Evolutionary conservation across 2,888 invertebrate genomes (phyloP).

Genomic region (Ceramica pisi): DNA sequence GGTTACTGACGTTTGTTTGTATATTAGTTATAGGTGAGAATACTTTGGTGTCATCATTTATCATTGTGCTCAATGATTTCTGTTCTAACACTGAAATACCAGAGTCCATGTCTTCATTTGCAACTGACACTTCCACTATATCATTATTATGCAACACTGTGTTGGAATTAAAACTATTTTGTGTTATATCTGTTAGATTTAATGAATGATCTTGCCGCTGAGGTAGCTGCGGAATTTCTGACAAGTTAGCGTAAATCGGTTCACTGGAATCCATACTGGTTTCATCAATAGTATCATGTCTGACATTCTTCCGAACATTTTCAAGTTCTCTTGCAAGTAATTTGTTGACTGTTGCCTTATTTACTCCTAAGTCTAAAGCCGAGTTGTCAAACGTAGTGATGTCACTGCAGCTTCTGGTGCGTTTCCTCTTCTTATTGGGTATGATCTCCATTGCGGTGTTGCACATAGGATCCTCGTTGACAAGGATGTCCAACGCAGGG

Average conservation of each 20-base stretch:
- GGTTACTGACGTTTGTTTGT: constrained; percentile 81
- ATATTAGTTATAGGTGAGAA: constrained; percentile 74
- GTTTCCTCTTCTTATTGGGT: constrained; percentile 84
- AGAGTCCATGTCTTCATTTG: constrained; percentile 65
- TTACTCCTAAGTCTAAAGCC: constrained; percentile 84
- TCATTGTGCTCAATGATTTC: constrained; percentile 71
- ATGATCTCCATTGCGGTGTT: constrained; percentile 88
- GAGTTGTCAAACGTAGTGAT: constrained; percentile 85
- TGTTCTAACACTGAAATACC: constrained; percentile 80
- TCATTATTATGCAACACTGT: constrained; percentile 40
- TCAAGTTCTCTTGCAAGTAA: constrained; percentile 83
- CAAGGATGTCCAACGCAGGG: constrained; percentile 86
- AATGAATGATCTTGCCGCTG: constrained; percentile 26
- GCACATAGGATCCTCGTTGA: constrained; percentile 87
- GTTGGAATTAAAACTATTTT: constrained; percentile 23
- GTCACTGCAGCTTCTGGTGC: constrained; percentile 81
- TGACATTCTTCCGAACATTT: constrained; percentile 83
- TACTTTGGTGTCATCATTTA: constrained; percentile 64
- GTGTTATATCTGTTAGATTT: constrained; percentile 33
- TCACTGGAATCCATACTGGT: constrained; percentile 60
- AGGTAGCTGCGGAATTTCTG: constrained; percentile 42
- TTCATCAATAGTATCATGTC: constrained; percentile 50
- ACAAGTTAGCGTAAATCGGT: constrained; percentile 81
- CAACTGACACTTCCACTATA: constrained; percentile 59
- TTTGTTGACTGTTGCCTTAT: constrained; percentile 81